Base-by-base conservation (phyloP, 64 coral and sea anemone species). In the Platygyra sinensis region DNA sequence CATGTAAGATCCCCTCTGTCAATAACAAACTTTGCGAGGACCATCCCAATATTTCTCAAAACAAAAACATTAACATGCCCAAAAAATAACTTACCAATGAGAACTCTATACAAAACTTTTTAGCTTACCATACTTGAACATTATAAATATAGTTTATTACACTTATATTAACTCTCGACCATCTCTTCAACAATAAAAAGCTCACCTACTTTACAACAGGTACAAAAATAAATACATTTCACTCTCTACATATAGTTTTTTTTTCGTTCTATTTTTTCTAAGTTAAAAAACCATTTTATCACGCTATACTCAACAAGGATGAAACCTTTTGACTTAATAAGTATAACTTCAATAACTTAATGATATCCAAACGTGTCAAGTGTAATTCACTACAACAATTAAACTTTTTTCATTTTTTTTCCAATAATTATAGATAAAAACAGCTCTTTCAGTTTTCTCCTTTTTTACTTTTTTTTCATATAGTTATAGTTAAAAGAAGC, bases 71-170 rank as follows among this genome's bases (percentile, higher is more conserved):
- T 63, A 64, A 84, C 80, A 84, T 72, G 81, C 63, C 22, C 22
- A 69, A 85, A 71, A 17, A 71, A 71, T 85, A 83, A 85, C 63
- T 63, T 80, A 80, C 74, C 14, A 50, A 77, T 69, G 65, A 25
- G 4, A 20, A 83, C 62, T 83, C 10, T 24, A 72, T 69, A 85
- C 81, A 62, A 85, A 71, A 71, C 14, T 71, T 50, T 50, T 46
- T 22, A 69, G 65, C 25, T 7, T 31, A 83, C 7, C 42, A 46
- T 46, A 46, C 42, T 46, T 46, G 16, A 64, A 65, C 80, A 32
- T 80, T 80, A 72, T 85, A 85, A 85, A 85, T 85, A 85, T 85
- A 85, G 7, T 13, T 69, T 27, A 69, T 69, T 69, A 69, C 9
- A 25, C 22, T 67, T 20, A 67, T 67, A 69, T 69, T 69, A 39